A percentile compares a stretch with the other conserved stretches of the same genome.
phyloP scores from a whole-genome alignment of 2,113 vertebrate genomes.

The Daubentonia madagascariensis region DNA sequence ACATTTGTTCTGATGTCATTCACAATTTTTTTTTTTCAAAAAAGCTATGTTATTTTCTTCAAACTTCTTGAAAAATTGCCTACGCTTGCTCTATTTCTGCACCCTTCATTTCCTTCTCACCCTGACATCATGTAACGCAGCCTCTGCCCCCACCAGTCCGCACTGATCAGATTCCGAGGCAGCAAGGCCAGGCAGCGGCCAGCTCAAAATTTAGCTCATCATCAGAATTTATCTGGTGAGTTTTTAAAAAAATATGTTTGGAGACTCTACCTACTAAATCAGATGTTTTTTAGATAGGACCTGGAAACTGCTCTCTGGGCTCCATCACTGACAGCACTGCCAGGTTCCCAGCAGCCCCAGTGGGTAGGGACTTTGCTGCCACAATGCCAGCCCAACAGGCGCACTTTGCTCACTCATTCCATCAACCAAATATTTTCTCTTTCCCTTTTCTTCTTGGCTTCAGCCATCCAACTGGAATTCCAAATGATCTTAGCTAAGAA shows the following conservation, averaged over 20 bases:
- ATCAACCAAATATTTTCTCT: background rate
- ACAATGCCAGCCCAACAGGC: fast-evolving
- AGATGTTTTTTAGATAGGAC: background rate
- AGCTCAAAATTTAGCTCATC: background rate
- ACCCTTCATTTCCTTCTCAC: background rate
- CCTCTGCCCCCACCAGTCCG: background rate
- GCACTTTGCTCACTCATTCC: no score
- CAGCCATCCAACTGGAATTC: background rate
- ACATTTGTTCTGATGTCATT: background rate
- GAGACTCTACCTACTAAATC: background rate
- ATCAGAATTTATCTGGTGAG: background rate
- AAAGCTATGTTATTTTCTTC: background rate
- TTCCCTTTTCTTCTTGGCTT: background rate
- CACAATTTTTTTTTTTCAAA: background rate
- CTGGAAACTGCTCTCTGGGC: background rate
- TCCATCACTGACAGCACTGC: background rate
- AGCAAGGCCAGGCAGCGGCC: background rate
- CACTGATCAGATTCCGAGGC: background rate
- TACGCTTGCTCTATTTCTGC: background rate
- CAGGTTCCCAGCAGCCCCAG: background rate
- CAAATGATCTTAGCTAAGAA: background rate
- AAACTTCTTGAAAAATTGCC: background rate
- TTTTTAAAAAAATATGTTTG: background rate
- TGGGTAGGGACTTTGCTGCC: background rate
- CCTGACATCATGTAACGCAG: background rate